These are phyloP conservation scores for Hippopotamus amphibius DNA, from an alignment of 2,113 vertebrate species.

Conservation along the genomic window DNA sequence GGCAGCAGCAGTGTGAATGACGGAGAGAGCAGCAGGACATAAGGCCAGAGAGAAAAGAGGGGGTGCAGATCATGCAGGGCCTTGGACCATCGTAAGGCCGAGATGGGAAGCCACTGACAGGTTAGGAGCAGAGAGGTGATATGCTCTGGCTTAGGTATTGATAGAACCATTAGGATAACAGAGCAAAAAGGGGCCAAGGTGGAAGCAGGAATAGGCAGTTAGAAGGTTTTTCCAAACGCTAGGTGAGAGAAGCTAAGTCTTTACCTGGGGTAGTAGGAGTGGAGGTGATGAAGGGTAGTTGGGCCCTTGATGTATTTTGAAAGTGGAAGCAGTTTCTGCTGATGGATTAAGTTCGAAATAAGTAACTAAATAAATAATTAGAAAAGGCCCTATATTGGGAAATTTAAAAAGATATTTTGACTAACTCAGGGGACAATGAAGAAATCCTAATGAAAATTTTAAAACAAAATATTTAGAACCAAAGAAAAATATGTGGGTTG, in stretches of 20 bases:
- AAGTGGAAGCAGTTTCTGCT: neutral
- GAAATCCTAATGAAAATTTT: neutral
- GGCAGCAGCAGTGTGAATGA: neutral
- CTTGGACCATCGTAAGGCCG: neutral
- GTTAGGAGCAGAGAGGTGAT: neutral
- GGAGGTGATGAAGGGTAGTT: neutral
- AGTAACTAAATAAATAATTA: neutral
- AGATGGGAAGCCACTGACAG: neutral
- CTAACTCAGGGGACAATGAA: neutral
- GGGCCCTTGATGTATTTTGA: neutral
- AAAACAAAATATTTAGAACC: neutral
- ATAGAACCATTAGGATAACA: neutral
- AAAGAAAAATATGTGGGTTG: neutral
- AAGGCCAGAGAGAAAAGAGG: neutral
- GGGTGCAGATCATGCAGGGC: neutral
- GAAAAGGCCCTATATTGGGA: neutral
- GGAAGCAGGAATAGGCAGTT: neutral
- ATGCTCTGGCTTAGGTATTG: neutral
- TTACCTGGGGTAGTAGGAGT: neutral
- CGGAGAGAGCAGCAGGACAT: too few species aligned
- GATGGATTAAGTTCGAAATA: neutral
- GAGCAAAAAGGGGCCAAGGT: neutral
- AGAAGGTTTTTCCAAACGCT: neutral
- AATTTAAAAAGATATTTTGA: neutral
- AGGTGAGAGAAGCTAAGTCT: neutral